Evolutionary conservation across 2,113 vertebrate genomes (phyloP), one percentile per base, ranked within the genome.

Genomic region (Macquaria australasica): DNA sequence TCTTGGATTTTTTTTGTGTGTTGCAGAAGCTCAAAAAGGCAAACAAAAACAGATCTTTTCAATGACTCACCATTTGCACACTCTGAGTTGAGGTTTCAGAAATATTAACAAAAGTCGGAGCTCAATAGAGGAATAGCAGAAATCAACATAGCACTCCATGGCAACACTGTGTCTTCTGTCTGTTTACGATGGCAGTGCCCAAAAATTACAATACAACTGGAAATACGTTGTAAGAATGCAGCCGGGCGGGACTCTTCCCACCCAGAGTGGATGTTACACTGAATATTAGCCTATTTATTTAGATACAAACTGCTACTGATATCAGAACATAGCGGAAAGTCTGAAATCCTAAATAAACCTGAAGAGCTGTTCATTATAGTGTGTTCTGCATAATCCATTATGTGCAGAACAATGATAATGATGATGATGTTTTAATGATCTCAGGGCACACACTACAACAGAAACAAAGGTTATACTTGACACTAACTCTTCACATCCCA

Each of bases 31-130:
- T 83, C 45, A 74, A 28, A 45, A 34, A 25, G 14, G 21, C 43
- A 87, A 82, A 86, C 50, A 69, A 60, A 81, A 76, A 6, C 31
- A 83, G 59, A 15, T 85, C 21, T 34, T 56, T 45, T 62, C 28
- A 55, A 64, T 67, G 56, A 55, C 25, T 51, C 64, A 37, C 6
- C 18, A 53, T 23, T 39, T 28, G 45, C 39, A 76, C 81, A 51
- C 37, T 21, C 14, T n/a, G 51, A 77, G 31, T 43, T 63, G 69
- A 72, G 43, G 20, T 60, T 72, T 63, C 39, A 66, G 50, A 69
- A 73, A 78, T 18, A 31, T 23, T 25, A 34, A 21, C 20, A 39
- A 16, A 53, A 53, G 41, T 31, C 37, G 50, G 31, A 15, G 16
- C 45, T 73, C 41, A 41, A 28, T 48, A 23, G 10, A 53, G 21